A percentile compares a stretch with the other conserved stretches of the same genome.
phyloP scores from a whole-genome alignment of 2,888 invertebrate genomes.

The Hyles lineata region DNA sequence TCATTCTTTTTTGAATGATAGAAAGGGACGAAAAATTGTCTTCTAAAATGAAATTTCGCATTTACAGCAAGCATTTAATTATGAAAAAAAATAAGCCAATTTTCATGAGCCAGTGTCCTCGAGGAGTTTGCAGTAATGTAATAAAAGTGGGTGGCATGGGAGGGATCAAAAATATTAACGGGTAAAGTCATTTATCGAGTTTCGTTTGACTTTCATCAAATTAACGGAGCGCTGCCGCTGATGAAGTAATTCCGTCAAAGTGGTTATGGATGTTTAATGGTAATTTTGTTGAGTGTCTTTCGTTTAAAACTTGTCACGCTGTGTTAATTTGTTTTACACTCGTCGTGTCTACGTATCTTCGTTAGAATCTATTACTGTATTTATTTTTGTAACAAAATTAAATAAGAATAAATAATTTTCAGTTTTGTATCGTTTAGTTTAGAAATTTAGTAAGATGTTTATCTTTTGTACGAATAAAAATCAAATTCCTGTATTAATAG shows the following conservation, averaged over 20 bases:
- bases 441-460: neutral
- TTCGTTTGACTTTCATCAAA: slow-evolving; percentile 61
- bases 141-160: slow-evolving; percentile 14
- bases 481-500: too few species aligned
- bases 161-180: slow-evolving; percentile 26
- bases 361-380: too few species aligned
- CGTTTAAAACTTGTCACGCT: slow-evolving; percentile 17
- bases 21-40: neutral
- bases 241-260: slow-evolving; percentile 49
- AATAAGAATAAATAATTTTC: too few species aligned
- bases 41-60: neutral
- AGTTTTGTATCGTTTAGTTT: too few species aligned
- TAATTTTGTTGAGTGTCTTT: slow-evolving; percentile 26
- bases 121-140: neutral
- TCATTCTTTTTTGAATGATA: neutral
- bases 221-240: slow-evolving; percentile 48
- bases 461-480: too few species aligned
- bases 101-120: neutral
- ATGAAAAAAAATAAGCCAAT: slow-evolving; percentile 11
- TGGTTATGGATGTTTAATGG: slow-evolving; percentile 28
- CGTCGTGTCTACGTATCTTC: neutral
- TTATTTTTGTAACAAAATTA: too few species aligned
- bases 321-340: slow-evolving; percentile 14
- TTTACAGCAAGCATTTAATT: neutral
- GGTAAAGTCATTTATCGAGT: slow-evolving; percentile 53